Base-by-base conservation (phyloP, 1,140 invertebrate species). In the Drosophila pectinifera region DNA sequence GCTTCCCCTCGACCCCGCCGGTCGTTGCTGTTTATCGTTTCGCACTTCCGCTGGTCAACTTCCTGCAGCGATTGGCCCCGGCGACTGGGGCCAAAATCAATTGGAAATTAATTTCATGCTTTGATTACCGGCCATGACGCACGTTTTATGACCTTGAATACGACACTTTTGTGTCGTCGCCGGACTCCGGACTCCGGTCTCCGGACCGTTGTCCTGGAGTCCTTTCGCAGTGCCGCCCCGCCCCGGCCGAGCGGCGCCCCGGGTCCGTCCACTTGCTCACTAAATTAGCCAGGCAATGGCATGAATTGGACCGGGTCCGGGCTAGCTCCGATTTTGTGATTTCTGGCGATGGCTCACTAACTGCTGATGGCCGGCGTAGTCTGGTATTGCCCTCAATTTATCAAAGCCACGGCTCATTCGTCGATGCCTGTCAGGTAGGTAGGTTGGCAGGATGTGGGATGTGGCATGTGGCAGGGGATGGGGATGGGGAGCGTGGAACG, bases 31-130 rank as follows among this genome's bases (percentile, higher is more conserved):
- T 88, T 88, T 88, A 88, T 88, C 84, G 84, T 89, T 88, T 86
- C 83, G 83, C 84, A 90, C 85, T 90, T 89, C 84, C 84, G 84
- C 65, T 80, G 80, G 84, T 89, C 84, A 84, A 90, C 85, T 90
- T 89, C 84, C 84, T 89, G 80, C 77, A 78, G 85, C 85, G 77
- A 84, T 89, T 83, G 84, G 73, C 41, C 61, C 49, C 69, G 57
- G 51, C 72, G 62, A 75, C 69, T 56, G 83, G 83, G 83, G 84
- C 83, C 80, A 84, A 88, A 88, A 88, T 88, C 84, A 88, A 88
- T 88, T 88, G 84, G 84, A 88, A 88, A 88, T 88, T 88, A 88
- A 88, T 88, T 88, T 89, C 80, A 84, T 89, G 84, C 84, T 88
- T 89, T 88, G 84, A 88, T 88, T 88, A 88, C 84, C 84, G 84